Conservation (phyloP, 1,140 invertebrate genomes). For the Apis florea region DNA sequence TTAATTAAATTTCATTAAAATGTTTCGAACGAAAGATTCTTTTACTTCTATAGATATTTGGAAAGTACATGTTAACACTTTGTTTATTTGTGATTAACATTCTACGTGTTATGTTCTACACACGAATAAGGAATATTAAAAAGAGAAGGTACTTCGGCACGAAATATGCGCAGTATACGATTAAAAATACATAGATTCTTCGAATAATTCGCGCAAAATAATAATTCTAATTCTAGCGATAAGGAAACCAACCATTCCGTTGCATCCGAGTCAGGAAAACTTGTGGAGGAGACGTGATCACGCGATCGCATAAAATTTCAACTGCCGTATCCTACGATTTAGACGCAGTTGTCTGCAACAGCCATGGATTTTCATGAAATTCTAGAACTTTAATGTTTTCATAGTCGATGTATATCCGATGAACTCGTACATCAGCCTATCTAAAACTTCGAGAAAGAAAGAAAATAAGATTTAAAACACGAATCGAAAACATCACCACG, state of each 20-base stretch:
- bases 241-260: slow-evolving; percentile 25
- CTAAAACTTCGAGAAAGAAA: background rate
- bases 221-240: slow-evolving; percentile 50
- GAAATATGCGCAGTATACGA: background rate
- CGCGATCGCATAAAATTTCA: slow-evolving; percentile 63
- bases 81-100: too few relatives aligned
- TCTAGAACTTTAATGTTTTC: slow-evolving; percentile 9
- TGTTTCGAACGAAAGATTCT: background rate
- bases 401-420: background rate
- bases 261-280: slow-evolving; percentile 43
- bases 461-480: background rate
- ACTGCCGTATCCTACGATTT: slow-evolving; percentile 39
- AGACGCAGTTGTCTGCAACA: slow-evolving; percentile 15
- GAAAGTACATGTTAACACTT: too few relatives aligned
- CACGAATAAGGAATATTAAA: too few relatives aligned
- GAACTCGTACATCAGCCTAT: background rate
- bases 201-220: slow-evolving; percentile 38
- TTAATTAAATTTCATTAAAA: background rate
- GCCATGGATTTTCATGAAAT: slow-evolving; percentile 23
- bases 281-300: slow-evolving; percentile 44
- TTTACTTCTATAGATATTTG: background rate
- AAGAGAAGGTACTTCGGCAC: background rate
- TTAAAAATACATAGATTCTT: background rate
- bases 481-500: background rate
- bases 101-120: too few relatives aligned